phyloP scores from a whole-genome alignment of 2,888 invertebrate genomes.

The Mesochorus sp. region DNA sequence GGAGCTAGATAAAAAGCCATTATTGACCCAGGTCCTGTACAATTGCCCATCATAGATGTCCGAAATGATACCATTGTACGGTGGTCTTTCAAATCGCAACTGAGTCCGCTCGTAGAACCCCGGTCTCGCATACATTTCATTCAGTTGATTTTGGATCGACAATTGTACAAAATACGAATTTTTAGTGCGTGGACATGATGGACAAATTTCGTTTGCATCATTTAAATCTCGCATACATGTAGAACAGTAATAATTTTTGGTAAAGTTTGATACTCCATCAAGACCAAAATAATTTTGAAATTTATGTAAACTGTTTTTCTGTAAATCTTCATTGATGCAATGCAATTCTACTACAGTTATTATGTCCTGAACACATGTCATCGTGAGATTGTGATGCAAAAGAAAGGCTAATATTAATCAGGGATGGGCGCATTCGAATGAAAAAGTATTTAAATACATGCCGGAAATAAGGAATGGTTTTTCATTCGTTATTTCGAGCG shows the following conservation, averaged over 20 bases:
- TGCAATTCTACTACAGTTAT: slow-evolving; percentile 40
- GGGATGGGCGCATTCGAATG: no score
- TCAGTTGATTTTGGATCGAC: slow-evolving; percentile 37
- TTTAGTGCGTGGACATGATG: neutral
- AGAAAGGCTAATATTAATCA: slow-evolving; percentile 44
- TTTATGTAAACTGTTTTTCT: slow-evolving; percentile 37
- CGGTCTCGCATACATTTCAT: slow-evolving; percentile 36
- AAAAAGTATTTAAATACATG: no score
- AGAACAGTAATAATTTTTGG: no score
- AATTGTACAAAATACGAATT: slow-evolving; percentile 30
- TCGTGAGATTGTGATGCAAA: slow-evolving; percentile 22
- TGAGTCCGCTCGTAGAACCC: slow-evolving; percentile 36
- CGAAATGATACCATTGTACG: neutral
- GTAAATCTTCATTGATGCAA: slow-evolving; percentile 32
- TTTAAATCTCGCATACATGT: no score
- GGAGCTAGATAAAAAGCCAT: slow-evolving; percentile 51
- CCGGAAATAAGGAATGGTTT: no score
- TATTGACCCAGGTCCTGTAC: slow-evolving; percentile 42
- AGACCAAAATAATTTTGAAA: slow-evolving; percentile 53
- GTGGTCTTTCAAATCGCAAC: slow-evolving; percentile 38
- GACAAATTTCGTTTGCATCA: no score
- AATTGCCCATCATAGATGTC: slow-evolving; percentile 50
- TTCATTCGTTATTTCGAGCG: no score
- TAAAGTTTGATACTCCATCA: no score
- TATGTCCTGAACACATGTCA: slow-evolving; percentile 16